Conservation (phyloP, 1,140 invertebrate genomes). For the Pogonomyrmex barbatus region DNA sequence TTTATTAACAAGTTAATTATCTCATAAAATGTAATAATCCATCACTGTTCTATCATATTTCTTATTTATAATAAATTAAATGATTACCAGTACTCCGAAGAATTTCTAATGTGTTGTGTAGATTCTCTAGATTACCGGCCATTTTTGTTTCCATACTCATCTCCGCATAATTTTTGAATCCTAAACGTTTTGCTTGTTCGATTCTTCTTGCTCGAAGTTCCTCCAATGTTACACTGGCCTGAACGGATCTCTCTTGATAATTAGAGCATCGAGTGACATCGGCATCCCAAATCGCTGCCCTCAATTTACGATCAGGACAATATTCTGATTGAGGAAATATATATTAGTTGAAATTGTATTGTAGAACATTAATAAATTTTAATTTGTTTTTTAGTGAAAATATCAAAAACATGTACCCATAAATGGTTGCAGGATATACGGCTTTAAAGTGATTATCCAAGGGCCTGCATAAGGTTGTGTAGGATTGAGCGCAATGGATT, state of each 20-base stretch:
- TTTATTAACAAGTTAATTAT: neutral
- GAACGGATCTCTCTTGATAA: slow-evolving; percentile 88
- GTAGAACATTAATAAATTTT: slow-evolving; percentile 2
- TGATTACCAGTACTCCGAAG: slow-evolving; percentile 88
- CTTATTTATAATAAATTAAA: slow-evolving; percentile 8
- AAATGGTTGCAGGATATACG: slow-evolving; percentile 90
- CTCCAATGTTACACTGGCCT: slow-evolving; percentile 92
- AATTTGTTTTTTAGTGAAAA: slow-evolving; percentile 15
- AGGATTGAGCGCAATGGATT: slow-evolving; percentile 89
- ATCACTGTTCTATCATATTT: neutral
- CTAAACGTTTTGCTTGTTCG: slow-evolving; percentile 91
- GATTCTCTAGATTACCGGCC: slow-evolving; percentile 93
- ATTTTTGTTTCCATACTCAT: slow-evolving; percentile 98
- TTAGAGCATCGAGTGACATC: slow-evolving; percentile 90
- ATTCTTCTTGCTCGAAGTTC: slow-evolving; percentile 90
- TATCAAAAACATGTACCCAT: slow-evolving; percentile 72
- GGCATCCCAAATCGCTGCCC: slow-evolving; percentile 95
- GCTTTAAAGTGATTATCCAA: slow-evolving; percentile 92
- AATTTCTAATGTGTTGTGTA: slow-evolving; percentile 90
- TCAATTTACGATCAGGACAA: slow-evolving; percentile 91
- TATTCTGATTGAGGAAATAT: slow-evolving; percentile 86
- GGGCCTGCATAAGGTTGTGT: slow-evolving; percentile 89
- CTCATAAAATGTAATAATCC: slow-evolving; percentile 45
- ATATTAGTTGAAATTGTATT: slow-evolving; percentile 1
- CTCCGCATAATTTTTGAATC: slow-evolving; percentile 92